phyloP scores from a whole-genome alignment of 30 jellyfish, hydroid and myxozoan species.

The Sanderia malayensis region DNA sequence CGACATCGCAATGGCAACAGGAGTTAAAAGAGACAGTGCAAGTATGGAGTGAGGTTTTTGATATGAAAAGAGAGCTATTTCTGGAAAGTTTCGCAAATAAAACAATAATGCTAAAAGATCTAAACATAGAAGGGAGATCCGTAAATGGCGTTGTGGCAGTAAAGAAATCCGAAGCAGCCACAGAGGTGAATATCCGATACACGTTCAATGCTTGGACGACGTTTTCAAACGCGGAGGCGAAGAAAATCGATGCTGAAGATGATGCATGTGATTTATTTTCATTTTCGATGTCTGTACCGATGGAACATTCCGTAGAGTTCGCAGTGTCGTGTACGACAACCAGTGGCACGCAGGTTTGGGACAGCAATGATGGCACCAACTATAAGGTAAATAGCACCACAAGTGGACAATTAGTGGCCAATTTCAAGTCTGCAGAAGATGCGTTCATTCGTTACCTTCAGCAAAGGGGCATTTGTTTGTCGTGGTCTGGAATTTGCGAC shows the following conservation, averaged over 20 bases:
- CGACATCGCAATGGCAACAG: no score
- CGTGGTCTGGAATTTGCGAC: neutral
- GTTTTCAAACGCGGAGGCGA: conserved; percentile 18
- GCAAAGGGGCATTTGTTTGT: conserved; percentile 2
- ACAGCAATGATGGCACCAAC: conserved; percentile 47
- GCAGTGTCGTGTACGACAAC: conserved; percentile 45
- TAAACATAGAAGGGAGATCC: conserved; percentile 24
- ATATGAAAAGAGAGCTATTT: conserved; percentile 20
- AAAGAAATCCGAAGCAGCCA: neutral
- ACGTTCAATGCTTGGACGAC: conserved; percentile 53
- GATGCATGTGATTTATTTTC: conserved; percentile 9
- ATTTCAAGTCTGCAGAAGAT: conserved; percentile 9
- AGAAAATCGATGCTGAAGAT: neutral
- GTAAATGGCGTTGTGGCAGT: conserved; percentile 20
- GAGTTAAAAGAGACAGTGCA: neutral
- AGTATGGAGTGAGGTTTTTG: neutral
- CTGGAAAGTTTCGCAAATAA: neutral
- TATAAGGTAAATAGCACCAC: conserved; percentile 21
- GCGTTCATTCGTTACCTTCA: conserved; percentile 5
- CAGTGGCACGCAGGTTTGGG: conserved; percentile 69
- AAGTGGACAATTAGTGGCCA: conserved; percentile 13
- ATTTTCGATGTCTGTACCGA: conserved; percentile 29
- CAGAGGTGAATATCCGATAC: conserved; percentile 15
- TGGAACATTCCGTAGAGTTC: conserved; percentile 24
- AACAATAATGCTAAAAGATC: conserved; percentile 17